Base-by-base conservation (phyloP, 2,113 vertebrate genomes). In the Colinus virginianus region DNA sequence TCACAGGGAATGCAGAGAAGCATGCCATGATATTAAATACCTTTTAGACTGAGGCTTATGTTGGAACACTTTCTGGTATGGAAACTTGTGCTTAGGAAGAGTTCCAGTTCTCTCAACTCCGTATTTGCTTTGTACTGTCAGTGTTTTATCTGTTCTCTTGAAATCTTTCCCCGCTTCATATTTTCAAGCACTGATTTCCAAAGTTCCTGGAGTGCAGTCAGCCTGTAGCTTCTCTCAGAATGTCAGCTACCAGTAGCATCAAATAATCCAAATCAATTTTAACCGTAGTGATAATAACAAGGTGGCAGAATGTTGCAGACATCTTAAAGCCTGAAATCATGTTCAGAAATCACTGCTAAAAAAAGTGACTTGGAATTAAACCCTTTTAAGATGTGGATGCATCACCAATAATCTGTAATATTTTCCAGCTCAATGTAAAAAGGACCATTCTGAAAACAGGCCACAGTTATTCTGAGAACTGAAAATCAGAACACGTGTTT, bases 381-480 rank as follows among this genome's bases (percentile, higher is more conserved):
- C 10, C 19, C 70, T 68, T 43, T 1, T 7, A 71, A 49, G 14
- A 7, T 45, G 22, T 21, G 7, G 14, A 10, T 45, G 48, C n/a
- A 76, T 82, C 84, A 71, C 13, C 48, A 40, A 51, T 67, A 48
- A 74, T 28, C 16, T 32, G 7, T 77, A 53, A 9, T 51, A 16
- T 63, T 90, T 88, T 90, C 78, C 66, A 93, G 40, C 43, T 75
- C 17, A 1, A 49, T 69, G 38, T 78, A 67, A 88, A 89, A 93
- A 90, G 46, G 90, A 91, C 91, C 94, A 95, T 96, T 96, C 96
- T 96, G 93, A 93, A 96, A 95, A 87, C 87, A 92, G 94, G 43
- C 53, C 4, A 1, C 30, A 32, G 36, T 87, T 94, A 72, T 76
- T 87, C 53, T 58, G 63, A 79, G 43, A 55, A 83, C 16, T 30